Percentiles rank a stretch among this genome's conserved stretches.
Evolutionary conservation across 2,797 vertebrate species (phyloP).

Genomic region (Danio choprae): DNA sequence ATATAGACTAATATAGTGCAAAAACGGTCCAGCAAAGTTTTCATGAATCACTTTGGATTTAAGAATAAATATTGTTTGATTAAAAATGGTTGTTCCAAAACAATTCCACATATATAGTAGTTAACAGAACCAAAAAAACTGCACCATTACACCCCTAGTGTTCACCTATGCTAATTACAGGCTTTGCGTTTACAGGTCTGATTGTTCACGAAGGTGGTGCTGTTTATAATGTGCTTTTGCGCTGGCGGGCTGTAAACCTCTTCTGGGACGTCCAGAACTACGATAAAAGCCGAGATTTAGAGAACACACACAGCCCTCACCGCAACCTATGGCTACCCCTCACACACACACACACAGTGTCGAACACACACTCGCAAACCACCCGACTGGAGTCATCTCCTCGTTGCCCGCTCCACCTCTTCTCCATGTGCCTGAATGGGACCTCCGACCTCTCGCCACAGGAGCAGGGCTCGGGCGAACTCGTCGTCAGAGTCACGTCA

Average conservation of each 20-base stretch:
- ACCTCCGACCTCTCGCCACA: constrained; percentile 34
- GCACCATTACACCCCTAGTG: background rate
- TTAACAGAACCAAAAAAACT: no score
- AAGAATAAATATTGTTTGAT: no score
- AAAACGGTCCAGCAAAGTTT: no score
- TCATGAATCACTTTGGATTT: no score
- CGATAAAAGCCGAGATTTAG: constrained; percentile 89
- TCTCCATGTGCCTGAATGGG: constrained; percentile 46
- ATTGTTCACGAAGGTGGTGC: constrained; percentile 93
- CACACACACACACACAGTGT: constrained; percentile 36
- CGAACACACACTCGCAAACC: constrained; percentile 36
- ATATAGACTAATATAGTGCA: no score
- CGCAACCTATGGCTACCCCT: constrained; percentile 83
- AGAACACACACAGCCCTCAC: constrained; percentile 83
- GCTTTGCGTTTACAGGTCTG: constrained; percentile 76
- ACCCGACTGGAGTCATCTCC: constrained; percentile 42
- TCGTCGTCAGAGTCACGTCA: constrained; percentile 35
- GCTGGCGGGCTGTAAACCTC: constrained; percentile 92
- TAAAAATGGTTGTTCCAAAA: no score
- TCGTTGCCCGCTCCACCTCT: constrained; percentile 33
- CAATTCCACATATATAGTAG: no score
- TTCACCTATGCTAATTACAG: background rate
- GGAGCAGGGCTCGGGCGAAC: constrained; percentile 37
- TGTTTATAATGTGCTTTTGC: constrained; percentile 90
- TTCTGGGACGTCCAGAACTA: constrained; percentile 95